Conservation (phyloP, 2,888 invertebrate genomes). For the Theodoxus fluviatilis region DNA sequence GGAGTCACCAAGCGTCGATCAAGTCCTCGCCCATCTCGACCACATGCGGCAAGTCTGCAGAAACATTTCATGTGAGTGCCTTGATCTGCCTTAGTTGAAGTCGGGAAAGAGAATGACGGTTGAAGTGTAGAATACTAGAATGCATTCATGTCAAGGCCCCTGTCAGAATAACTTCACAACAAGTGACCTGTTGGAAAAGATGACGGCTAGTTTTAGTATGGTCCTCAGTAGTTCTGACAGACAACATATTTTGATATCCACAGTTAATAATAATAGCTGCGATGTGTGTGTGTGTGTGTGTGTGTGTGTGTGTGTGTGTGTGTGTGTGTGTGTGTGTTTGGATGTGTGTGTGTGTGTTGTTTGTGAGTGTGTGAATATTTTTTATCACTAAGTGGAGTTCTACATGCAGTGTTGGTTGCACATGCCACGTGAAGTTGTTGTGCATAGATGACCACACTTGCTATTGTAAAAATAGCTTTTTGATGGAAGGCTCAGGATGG, state of each 20-base stretch:
- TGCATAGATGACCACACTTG: no score
- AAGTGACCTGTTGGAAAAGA: no score
- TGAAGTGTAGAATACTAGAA: no score
- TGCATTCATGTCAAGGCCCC: no score
- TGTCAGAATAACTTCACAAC: no score
- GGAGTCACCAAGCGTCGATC: conserved; percentile 69
- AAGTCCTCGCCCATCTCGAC: conserved; percentile 88
- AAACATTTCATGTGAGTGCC: conserved; percentile 65
- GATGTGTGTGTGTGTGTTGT: not conserved
- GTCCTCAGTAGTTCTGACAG: no score
- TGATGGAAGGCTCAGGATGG: no score
- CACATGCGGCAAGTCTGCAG: conserved; percentile 75
- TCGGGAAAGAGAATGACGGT: no score
- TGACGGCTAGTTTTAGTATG: no score
- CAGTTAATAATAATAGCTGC: not conserved
- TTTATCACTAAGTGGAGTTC: not conserved
- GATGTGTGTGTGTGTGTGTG: not conserved
- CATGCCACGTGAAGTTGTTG: not conserved
- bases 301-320: not conserved
- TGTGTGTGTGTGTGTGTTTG: not conserved
- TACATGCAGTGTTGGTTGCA: not conserved
- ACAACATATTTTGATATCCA: not conserved
- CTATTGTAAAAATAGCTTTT: not conserved
- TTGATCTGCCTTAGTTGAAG: no score
- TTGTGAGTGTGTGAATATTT: not conserved